Conservation (phyloP, 2,888 invertebrate species). For the Drosophila mimica region DNA sequence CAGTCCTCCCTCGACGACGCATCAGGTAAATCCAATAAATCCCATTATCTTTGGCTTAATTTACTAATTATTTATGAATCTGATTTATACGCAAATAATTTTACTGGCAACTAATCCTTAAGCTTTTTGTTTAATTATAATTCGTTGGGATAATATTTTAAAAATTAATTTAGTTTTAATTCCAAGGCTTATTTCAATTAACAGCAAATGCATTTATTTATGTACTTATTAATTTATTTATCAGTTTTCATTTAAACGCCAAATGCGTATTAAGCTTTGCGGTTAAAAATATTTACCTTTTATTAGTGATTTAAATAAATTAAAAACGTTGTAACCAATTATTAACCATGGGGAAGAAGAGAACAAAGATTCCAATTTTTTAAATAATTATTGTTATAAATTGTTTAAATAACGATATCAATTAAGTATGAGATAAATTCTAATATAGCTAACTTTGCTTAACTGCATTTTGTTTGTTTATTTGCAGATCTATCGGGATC, state of each 20-base stretch:
- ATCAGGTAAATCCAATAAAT: slow-evolving; percentile 86
- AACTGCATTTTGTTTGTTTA: not conserved
- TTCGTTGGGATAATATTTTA: not conserved
- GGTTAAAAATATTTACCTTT: not conserved
- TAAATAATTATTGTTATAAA: not conserved
- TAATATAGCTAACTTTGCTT: not conserved
- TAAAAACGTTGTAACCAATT: not conserved
- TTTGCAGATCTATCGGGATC: slow-evolving; percentile 86
- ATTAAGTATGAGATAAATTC: not conserved
- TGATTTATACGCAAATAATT: not conserved
- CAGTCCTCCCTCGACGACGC: slow-evolving; percentile 92
- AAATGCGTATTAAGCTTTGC: not conserved
- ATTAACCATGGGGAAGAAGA: not conserved
- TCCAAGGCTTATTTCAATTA: not conserved
- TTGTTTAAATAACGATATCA: not conserved
- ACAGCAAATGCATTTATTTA: not conserved
- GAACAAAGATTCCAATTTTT: not conserved
- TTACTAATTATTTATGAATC: not conserved
- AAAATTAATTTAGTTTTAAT: too few relatives aligned
- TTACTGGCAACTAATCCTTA: rapidly evolving
- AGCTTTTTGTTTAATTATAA: not conserved
- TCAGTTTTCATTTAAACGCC: not conserved
- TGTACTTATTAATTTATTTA: not conserved
- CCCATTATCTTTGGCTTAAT: not conserved
- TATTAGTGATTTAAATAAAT: not conserved